phyloP scores from a whole-genome alignment of 1,140 invertebrate species.

The Oedothorax gibbosus region DNA sequence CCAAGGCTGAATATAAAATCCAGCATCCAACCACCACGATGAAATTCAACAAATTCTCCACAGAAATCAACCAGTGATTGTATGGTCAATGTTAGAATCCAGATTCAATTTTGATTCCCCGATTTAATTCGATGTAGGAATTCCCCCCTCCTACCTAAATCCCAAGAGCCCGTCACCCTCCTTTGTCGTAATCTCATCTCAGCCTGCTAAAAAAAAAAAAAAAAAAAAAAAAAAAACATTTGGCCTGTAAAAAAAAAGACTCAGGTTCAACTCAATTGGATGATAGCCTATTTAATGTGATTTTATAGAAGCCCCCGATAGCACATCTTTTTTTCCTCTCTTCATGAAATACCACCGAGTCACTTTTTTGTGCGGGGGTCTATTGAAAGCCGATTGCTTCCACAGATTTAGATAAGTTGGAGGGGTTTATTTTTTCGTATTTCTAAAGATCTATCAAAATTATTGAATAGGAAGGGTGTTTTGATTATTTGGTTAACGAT shows the following conservation, averaged over 20 bases:
- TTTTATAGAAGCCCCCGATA: slow-evolving; percentile 14
- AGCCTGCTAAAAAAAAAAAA: slow-evolving; percentile 2
- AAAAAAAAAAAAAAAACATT: not conserved
- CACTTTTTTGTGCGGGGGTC: not conserved
- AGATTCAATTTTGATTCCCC: slow-evolving; percentile 54
- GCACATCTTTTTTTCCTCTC: not conserved
- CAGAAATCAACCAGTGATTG: not conserved
- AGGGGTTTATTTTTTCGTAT: slow-evolving; percentile 27
- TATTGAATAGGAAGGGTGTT: not conserved
- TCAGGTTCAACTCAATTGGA: slow-evolving; percentile 35
- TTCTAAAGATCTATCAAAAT: not conserved
- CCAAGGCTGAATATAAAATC: no score
- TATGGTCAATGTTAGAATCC: not conserved
- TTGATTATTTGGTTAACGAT: not conserved
- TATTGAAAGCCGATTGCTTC: slow-evolving; percentile 23
- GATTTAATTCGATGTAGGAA: slow-evolving; percentile 11
- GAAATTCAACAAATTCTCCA: no score
- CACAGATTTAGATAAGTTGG: slow-evolving; percentile 11
- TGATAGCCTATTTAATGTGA: slow-evolving; percentile 28
- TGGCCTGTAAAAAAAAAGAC: not conserved
- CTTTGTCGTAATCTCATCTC: slow-evolving; percentile 41
- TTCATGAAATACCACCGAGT: not conserved
- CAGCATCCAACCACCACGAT: no score
- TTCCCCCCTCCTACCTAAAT: slow-evolving; percentile 21
- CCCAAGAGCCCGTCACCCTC: slow-evolving; percentile 17